Evolutionary conservation across 2,888 invertebrate genomes (phyloP), one percentile per base, ranked within the genome.

Genomic region (Cordilura impudica): DNA sequence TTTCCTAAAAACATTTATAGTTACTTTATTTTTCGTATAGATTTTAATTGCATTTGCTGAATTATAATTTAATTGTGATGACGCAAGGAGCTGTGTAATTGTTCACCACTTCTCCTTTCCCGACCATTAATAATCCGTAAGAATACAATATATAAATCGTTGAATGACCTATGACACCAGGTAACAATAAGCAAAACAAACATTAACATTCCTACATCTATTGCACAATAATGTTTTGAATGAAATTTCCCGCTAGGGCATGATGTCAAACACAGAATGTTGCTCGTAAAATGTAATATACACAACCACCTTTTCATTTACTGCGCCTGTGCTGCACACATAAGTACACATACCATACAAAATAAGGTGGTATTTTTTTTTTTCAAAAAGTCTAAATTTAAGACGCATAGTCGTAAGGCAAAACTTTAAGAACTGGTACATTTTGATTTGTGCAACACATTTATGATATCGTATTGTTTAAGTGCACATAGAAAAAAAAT

Each of bases 241-340:
- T 75, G 74, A 75, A 74, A 71, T 75, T 75, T 75, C 45, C 51
- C 60, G 49, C 66, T 51, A 23, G 54, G 23, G 26, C 16, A 75
- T 70, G 70, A 67, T 67, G 70, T 67, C 66, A 79, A 66, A 26
- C 60, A 23, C 19, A 14, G 12, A 49, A 49, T 21, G 16, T 19
- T 4, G 18, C 10, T 8, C 6, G 6, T 26, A 2, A 23, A 47
- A 4, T 16, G 23, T 19, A 65, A 39, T 21, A 18, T 23, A 45
- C 18, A 12, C 14, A 53, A 26, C 19, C 43, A 45, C 16, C 58
- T 47, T 8, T 53, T 4, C 12, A n/a, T 39, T 58, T 51, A 67
- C 18, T 71, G 74, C 79, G 79, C 79, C 70, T 79, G 79, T 67
- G 74, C 79, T 79, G 56, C 78, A 61, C 18, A 31, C 4, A 39